A percentile compares a stretch with the other conserved stretches of the same genome.
These are phyloP conservation scores for Nasonia longicornis DNA, from an alignment of 1,140 invertebrate genomes.

Conservation along the genomic window DNA sequence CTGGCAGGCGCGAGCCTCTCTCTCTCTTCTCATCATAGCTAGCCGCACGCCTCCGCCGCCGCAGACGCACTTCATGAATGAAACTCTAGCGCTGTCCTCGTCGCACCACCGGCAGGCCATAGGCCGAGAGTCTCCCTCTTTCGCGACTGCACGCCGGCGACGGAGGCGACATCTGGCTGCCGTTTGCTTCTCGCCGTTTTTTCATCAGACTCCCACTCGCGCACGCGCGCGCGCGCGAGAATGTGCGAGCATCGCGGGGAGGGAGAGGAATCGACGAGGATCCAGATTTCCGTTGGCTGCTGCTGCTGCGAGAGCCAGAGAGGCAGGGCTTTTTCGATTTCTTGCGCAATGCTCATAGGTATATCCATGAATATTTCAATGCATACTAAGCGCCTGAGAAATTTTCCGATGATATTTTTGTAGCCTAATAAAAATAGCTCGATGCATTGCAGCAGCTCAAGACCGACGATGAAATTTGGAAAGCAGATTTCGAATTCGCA, in stretches of 20 bases:
- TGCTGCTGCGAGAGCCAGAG: too few species aligned
- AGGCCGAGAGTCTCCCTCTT: background rate
- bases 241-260: background rate
- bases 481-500: background rate
- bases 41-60: background rate
- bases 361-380: too few species aligned
- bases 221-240: background rate
- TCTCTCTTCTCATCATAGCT: background rate
- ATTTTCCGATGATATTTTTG: too few species aligned
- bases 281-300: background rate
- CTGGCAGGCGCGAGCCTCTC: background rate
- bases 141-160: background rate
- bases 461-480: background rate
- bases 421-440: too few species aligned
- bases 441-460: too few species aligned
- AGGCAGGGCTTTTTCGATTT: too few species aligned
- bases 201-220: background rate
- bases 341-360: too few species aligned
- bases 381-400: too few species aligned
- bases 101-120: background rate
- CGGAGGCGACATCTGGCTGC: background rate
- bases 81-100: conserved; percentile 3
- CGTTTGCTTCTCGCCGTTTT: background rate
- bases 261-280: background rate
- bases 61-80: conserved; percentile 37